phyloP scores from a whole-genome alignment of 2,113 vertebrate species.

The Calcarius ornatus region DNA sequence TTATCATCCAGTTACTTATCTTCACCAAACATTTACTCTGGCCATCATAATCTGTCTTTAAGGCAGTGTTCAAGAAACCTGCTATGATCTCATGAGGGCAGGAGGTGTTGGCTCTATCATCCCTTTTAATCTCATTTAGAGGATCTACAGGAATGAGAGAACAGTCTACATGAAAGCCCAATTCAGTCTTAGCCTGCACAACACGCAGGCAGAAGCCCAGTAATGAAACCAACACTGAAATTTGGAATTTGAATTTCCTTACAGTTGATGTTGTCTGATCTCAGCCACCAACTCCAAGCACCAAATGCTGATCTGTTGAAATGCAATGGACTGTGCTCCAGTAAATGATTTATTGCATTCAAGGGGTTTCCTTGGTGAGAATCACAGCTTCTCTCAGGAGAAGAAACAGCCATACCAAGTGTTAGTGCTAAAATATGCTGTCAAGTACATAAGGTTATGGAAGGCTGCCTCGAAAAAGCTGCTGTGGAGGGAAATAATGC shows the following conservation, averaged over 20 bases:
- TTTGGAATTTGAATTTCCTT: background rate
- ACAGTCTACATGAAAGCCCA: background rate
- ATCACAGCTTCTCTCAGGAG: background rate
- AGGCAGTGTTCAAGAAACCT: background rate
- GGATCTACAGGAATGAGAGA: background rate
- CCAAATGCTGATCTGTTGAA: background rate
- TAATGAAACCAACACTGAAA: background rate
- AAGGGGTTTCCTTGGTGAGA: background rate
- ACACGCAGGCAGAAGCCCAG: background rate
- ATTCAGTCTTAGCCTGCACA: background rate
- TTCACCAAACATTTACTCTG: slow-evolving; percentile 25
- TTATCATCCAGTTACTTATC: background rate
- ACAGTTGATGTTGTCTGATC: background rate
- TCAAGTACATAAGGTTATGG: background rate
- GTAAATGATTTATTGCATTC: background rate
- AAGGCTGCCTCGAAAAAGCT: slow-evolving; percentile 2
- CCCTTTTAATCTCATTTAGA: background rate
- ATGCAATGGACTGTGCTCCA: background rate
- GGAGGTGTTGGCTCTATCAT: background rate
- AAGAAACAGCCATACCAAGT: background rate
- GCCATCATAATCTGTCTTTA: background rate
- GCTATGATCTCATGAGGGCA: background rate
- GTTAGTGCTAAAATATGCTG: slow-evolving; percentile 29
- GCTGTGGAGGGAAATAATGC: background rate
- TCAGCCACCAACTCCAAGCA: background rate